These are phyloP conservation scores for Oryzias woworae DNA, from an alignment of 2,113 vertebrate genomes.

Conservation along the genomic window DNA sequence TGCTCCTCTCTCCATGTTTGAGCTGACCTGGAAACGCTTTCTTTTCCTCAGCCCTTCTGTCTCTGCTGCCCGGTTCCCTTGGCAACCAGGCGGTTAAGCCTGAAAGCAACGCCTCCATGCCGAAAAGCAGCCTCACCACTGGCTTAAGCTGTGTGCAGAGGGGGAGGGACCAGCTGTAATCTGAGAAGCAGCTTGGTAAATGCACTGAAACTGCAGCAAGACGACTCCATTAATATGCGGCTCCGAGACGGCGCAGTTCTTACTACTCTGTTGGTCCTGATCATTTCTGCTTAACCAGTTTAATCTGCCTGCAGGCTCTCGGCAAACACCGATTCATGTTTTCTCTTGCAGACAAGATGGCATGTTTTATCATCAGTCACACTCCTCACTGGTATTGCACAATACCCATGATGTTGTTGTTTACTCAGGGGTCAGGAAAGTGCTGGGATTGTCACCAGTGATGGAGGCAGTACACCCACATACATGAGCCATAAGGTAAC, in stretches of 20 bases:
- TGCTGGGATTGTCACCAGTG: conserved; percentile 93
- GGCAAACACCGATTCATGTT: conserved; percentile 2
- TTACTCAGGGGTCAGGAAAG: conserved; percentile 92
- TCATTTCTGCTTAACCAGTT: conserved; percentile 52
- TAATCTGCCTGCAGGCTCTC: conserved; percentile 41
- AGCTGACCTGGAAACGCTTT: conserved; percentile 93
- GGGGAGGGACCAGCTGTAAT: conserved; percentile 82
- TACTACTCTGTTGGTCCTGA: not conserved
- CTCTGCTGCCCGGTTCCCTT: conserved; percentile 89
- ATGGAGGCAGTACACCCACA: conserved; percentile 85
- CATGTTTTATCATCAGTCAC: not conserved
- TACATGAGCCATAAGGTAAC: conserved; percentile 93
- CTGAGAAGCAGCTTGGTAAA: conserved; percentile 88
- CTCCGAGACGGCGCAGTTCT: conserved; percentile 37
- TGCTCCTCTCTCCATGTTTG: conserved; percentile 89
- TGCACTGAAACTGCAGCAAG: conserved; percentile 68
- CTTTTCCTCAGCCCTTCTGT: conserved; percentile 79
- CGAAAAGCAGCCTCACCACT: conserved; percentile 88
- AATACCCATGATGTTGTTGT: conserved; percentile 30
- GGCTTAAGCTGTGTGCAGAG: conserved; percentile 90
- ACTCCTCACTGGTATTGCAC: not conserved
- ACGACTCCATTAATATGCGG: conserved; percentile 61
- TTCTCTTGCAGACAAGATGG: not conserved
- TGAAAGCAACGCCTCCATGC: conserved; percentile 83
- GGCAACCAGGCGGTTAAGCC: conserved; percentile 93